Base-by-base conservation (phyloP, 2,113 vertebrate genomes). In the Odocoileus virginianus region DNA sequence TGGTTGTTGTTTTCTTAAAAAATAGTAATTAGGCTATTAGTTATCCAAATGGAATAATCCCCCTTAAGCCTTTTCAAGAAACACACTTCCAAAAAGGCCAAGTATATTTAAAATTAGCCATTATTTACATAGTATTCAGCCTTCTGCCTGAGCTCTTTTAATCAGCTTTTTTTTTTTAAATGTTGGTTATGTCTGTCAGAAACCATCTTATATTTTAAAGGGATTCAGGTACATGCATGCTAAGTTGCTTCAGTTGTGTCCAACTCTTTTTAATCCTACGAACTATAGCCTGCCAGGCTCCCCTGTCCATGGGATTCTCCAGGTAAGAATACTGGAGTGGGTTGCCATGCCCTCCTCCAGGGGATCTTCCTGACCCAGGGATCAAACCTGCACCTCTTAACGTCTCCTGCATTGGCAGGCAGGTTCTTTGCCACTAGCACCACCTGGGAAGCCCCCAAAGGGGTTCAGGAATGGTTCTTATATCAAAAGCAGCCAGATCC, bases 51-150 rank as follows among this genome's bases (percentile, higher is more conserved):
- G 47, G 87, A 45, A 85, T 97, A 98, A 97, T 89, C 28, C 9
- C 50, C 55, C 93, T 79, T 81, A 98, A 92, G 78, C 92, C 85
- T 96, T 85, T 91, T 94, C 40, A 97, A 97, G 96, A 97, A 79
- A 98, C 98, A 92, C 47, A 95, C 92, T 98, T 98, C 67, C 60
- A 21, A 87, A 97, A 90, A 95, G 94, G 92, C 55, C 84, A 76
- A 96, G 96, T 92, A 15, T 57, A 12, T 94, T 97, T 96, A 95
- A 98, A 96, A 97, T 92, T 12, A 36, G 88, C 9, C 71, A 36
- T 98, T 97, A 84, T 82, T 97, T 47, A 57, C 30, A 11, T 36
- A 85, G 85, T 81, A 25, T 55, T 88, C 50, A 58, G 40, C 19
- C 33, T 93, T 96, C 67, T 40, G 45, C 94, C 94, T 79, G 13